Percentiles rank a stretch among this genome's conserved stretches.
phyloP scores from a whole-genome alignment of 2,113 vertebrate genomes.

The Ictidomys tridecemlineatus region DNA sequence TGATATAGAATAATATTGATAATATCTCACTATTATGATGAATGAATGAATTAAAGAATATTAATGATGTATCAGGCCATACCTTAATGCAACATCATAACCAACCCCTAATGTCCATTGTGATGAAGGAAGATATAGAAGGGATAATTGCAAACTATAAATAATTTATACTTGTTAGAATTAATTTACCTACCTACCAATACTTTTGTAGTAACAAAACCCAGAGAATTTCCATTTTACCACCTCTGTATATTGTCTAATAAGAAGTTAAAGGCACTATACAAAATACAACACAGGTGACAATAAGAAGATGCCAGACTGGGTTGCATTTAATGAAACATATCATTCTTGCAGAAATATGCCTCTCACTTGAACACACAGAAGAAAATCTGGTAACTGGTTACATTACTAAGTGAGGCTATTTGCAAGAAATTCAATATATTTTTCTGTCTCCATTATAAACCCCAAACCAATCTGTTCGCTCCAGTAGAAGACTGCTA shows the following conservation, averaged over 20 bases:
- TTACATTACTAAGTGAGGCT: slow-evolving; percentile 38
- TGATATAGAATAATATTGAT: slow-evolving; percentile 1
- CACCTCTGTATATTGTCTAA: slow-evolving; percentile 15
- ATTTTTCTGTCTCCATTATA: slow-evolving; percentile 38
- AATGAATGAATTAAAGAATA: slow-evolving; percentile 29
- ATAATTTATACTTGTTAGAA: slow-evolving; percentile 61
- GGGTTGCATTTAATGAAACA: slow-evolving; percentile 35
- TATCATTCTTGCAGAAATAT: slow-evolving; percentile 30
- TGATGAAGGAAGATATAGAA: slow-evolving; percentile 17
- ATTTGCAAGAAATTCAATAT: slow-evolving; percentile 45
- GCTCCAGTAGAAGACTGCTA: slow-evolving; percentile 33
- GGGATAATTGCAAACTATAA: slow-evolving; percentile 13
- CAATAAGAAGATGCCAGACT: background rate
- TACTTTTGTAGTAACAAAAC: slow-evolving; percentile 30
- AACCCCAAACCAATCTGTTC: slow-evolving; percentile 39
- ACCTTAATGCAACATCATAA: slow-evolving; percentile 43
- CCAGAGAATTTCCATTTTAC: slow-evolving; percentile 55
- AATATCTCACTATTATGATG: slow-evolving; percentile 41
- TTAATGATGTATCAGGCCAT: slow-evolving; percentile 24
- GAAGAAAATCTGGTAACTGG: slow-evolving; percentile 31
- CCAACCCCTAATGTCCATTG: background rate
- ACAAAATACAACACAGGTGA: slow-evolving; percentile 19
- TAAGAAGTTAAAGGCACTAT: slow-evolving; percentile 54
- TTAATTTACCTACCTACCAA: slow-evolving; percentile 27
- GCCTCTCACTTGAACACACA: slow-evolving; percentile 53